Evolutionary conservation across 1,140 invertebrate genomes (phyloP), one percentile per base, ranked within the genome.

Genomic region (Tenebrio molitor): DNA sequence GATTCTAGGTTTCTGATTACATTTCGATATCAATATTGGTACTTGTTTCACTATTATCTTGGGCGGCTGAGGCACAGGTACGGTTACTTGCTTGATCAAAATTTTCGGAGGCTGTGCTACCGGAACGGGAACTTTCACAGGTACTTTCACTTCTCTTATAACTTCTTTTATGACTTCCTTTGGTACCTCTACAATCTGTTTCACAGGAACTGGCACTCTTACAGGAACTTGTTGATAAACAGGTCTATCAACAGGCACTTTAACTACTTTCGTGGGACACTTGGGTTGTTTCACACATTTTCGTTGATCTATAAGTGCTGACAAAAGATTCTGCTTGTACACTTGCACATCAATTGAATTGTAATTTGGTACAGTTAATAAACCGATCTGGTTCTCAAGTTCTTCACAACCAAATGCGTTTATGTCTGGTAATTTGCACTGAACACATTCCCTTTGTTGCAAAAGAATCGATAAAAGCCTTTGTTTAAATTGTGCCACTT

Each of bases 11-110:
- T 50, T 50, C 7, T 39, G 29, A 33, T 33, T 10, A 33, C 29
- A 50, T 44, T 12, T 16, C 23, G 16, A 50, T 19, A 50, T 1
- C 23, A 17, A 17, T 14, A 62, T 19, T 7, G 50, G 69, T 29
- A 71, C 69, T 25, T 71, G 33, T 71, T 64, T 44, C 5, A 64
- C 36, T 19, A 71, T 21, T 10, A 65, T 21, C 46, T 46, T 64
- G 4, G 69, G 53, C 46, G 58, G 58, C 36, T 29, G 19, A 8
- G 34, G 69, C 23, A 71, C 69, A 2, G 58, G 21, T 2, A 71
- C 36, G 6, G 53, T 34, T 21, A 69, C 44, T 58, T 70, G 29
- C 23, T 63, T 70, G 7, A 46, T 44, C 16, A 71, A 15, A 65
- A 46, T 15, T 39, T 65, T 44, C n/a, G 69, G 53, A 5, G 39